Evolutionary conservation across 1,140 invertebrate species (phyloP), one percentile per base, ranked within the genome.

Genomic region (Calycopis cecrops): DNA sequence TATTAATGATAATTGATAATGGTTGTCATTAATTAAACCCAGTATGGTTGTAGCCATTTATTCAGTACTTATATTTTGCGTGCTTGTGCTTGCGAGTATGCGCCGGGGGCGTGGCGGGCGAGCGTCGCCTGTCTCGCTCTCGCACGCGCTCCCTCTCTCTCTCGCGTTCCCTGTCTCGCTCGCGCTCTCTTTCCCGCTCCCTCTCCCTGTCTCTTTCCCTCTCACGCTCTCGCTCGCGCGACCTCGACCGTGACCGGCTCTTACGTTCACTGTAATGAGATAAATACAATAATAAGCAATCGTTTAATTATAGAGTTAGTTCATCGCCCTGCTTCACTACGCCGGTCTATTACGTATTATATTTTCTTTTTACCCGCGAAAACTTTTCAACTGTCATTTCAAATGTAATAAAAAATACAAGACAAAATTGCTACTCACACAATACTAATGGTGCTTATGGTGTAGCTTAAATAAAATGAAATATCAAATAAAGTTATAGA

Each of bases 21-120:
- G n/a, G n/a, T n/a, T 14, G 12, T 12, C 1, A 7, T 28, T 14
- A 33, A 33, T 14, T 3, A 44, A 10, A 14, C 14, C 2, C 17
- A 21, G 17, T 48, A 18, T 48, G 16, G 9, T 16, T 21, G 9
- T 21, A 33, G 0, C n/a, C 4, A 8, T 21, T 47, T 2, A 44
- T 11, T 76, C 62, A 84, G 63, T 85, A 85, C 58, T 85, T 85
- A 49, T 85, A 79, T 58, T 85, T 85, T 21, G 71, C 60, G 57
- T 85, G 82, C 48, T 85, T 82, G 59, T 83, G 79, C 44, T 85
- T 83, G 28, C 76, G 61, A 59, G 79, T 73, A 63, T 83, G 77
- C 0, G 48, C 50, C 10, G 79, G 79, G 7, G 82, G 77, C 62
- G 82, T 80, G 69, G 73, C 69, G 11, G 82, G 76, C 42, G 75